These are phyloP conservation scores for Drosophila atripex DNA, from an alignment of 2,888 invertebrate genomes.

Conservation along the genomic window DNA sequence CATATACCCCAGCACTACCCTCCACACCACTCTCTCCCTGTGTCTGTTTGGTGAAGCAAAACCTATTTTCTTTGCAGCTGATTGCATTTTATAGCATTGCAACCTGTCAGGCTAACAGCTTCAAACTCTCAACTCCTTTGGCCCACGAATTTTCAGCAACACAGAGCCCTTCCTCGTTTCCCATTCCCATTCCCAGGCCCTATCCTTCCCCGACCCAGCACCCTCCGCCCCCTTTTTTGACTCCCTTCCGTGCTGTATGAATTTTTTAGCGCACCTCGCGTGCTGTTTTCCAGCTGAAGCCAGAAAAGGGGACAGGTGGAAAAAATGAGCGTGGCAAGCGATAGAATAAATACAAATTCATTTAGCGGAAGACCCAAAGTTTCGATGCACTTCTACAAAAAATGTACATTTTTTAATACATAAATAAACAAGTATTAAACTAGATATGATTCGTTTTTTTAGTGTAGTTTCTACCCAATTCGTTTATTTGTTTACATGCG, in stretches of 20 bases:
- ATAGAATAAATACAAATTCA: constrained; percentile 57
- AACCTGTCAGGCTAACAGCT: constrained; percentile 51
- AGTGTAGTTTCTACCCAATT: not conserved
- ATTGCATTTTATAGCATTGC: constrained; percentile 77
- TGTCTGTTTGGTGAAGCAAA: constrained; percentile 68
- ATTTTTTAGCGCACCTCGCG: constrained; percentile 42
- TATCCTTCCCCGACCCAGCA: constrained; percentile 4
- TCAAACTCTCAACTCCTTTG: constrained; percentile 51
- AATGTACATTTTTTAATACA: not conserved
- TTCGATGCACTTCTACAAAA: constrained; percentile 20
- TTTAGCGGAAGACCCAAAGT: constrained; percentile 52
- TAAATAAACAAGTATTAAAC: not conserved
- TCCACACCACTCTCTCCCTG: constrained; percentile 18
- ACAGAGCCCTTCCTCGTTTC: constrained; percentile 53
- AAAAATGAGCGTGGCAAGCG: constrained; percentile 4
- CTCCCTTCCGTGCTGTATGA: constrained; percentile 17
- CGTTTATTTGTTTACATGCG: constrained; percentile 23
- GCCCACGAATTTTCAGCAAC: constrained; percentile 58
- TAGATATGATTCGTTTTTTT: not conserved
- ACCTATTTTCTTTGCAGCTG: constrained; percentile 77
- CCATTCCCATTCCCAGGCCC: constrained; percentile 41
- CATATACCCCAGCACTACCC: not conserved
- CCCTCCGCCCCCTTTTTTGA: not conserved
- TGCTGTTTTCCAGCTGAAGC: constrained; percentile 14
- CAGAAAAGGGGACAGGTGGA: not conserved